Conservation (phyloP, 1,140 invertebrate species). For the Drosophila funebris region DNA sequence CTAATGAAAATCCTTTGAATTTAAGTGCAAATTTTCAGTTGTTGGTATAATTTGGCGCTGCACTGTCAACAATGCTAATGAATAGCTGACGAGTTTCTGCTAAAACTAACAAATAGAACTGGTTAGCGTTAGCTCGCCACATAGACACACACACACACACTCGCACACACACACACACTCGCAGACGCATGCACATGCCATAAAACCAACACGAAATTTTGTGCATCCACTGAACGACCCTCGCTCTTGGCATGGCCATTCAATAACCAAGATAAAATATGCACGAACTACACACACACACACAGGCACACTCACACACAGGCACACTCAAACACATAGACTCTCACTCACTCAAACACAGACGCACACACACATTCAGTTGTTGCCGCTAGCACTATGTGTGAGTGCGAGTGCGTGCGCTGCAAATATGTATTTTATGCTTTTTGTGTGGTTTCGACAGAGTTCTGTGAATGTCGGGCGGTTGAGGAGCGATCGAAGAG, state of each 20-base stretch:
- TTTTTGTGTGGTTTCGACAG: constrained; percentile 63
- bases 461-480: constrained; percentile 21
- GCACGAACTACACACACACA: constrained; percentile 8
- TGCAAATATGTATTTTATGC: constrained; percentile 71
- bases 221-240: constrained; percentile 44
- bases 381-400: constrained; percentile 2
- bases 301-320: constrained; percentile 5
- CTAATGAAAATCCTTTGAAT: neutral
- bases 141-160: constrained; percentile 26
- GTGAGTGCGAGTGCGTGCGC: constrained; percentile 25
- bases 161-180: constrained; percentile 24
- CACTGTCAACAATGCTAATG: constrained; percentile 53
- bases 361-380: constrained; percentile 12
- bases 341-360: neutral
- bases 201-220: constrained; percentile 50
- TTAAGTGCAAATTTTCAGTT: constrained; percentile 2
- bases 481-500: too few relatives aligned
- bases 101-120: constrained; percentile 63
- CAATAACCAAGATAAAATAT: constrained; percentile 73
- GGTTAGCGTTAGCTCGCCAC: constrained; percentile 30
- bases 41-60: constrained; percentile 21
- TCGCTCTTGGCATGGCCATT: constrained; percentile 46
- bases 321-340: too few relatives aligned
- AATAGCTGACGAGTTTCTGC: constrained; percentile 44
- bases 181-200: constrained; percentile 19